Base-by-base conservation (phyloP, 2,797 vertebrate species). In the Erithacus rubecula region DNA sequence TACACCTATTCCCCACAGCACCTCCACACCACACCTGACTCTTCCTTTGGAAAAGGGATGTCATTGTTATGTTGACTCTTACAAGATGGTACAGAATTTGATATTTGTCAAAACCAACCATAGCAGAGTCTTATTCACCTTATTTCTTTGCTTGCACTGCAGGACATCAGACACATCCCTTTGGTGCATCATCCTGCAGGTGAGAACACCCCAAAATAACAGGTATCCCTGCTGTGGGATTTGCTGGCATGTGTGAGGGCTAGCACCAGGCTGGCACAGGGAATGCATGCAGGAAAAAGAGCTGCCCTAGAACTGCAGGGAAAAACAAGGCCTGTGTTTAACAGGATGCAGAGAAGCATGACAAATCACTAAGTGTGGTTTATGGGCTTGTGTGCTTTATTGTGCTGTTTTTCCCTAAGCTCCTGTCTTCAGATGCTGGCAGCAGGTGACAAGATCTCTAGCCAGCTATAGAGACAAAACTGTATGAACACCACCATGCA, bases 371-470 rank as follows among this genome's bases (percentile, higher is more conserved):
- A 76, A 84, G 84, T 27, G 56, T 59, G 47, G 41, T 64, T 97
- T 96, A 96, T 69, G 63, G 93, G 75, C 63, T 43, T 67, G 30
- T 84, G 46, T 43, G 2, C 55, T 97, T 97, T 94, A 90, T 92
- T 96, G 83, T 83, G 84, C 49, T 86, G 1, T 82, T 76, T 93
- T 81, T 83, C 65, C 37, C 69, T 82, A 83, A 84, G 68, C 69
- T 94, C 75, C 81, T 62, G 44, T 91, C 93, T 89, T 95, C 83
- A 95, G 94, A 93, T 87, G 90, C 77, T 89, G 94, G 81, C 85
- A 83, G 76, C 94, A 94, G 85, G 95, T 92, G 79, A 93, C 76
- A 93, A 71, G 37, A 16, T 82, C 79, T 29, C 63, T 55, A 71
- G 63, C 11, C 17, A 65, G 29, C 39, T 72, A 36, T 5, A 81